These are phyloP conservation scores for Parapristionchus giblindavisi DNA, from an alignment of 2,888 invertebrate genomes.

Conservation along the genomic window DNA sequence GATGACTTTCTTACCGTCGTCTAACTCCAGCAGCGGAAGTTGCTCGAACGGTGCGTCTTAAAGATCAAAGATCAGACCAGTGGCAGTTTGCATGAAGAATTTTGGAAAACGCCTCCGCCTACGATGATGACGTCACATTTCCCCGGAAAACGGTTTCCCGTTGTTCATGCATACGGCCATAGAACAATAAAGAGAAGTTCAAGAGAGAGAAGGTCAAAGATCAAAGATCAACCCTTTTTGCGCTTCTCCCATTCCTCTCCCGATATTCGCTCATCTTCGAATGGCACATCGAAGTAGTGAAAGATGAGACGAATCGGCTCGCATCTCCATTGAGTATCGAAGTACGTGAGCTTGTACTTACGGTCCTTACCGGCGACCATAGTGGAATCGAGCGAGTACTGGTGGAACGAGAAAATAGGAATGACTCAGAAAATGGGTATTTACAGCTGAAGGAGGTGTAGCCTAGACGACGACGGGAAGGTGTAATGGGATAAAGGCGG, in stretches of 20 bases:
- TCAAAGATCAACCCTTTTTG: conserved; percentile 22
- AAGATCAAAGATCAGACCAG: conserved; percentile 24
- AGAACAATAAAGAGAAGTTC: not conserved
- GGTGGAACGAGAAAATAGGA: no score
- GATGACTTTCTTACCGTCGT: conserved; percentile 28
- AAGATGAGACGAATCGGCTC: conserved; percentile 40
- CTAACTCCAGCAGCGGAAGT: conserved; percentile 26
- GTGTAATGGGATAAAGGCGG: not conserved
- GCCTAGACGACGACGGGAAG: no score
- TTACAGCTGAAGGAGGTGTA: no score
- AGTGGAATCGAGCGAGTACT: no score
- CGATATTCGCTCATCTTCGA: conserved; percentile 38
- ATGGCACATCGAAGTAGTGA: conserved; percentile 36
- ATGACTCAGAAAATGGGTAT: no score
- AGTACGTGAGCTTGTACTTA: conserved; percentile 33
- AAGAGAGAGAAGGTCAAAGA: not conserved
- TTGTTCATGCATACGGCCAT: not conserved
- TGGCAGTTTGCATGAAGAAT: no score
- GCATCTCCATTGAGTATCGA: conserved; percentile 35
- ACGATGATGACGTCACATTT: not conserved
- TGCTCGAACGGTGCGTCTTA: conserved; percentile 34
- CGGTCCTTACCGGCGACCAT: conserved; percentile 20
- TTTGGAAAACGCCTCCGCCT: no score
- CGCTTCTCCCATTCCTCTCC: conserved; percentile 39
- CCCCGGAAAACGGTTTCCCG: not conserved